Evolutionary conservation across 2,888 invertebrate genomes (phyloP).

Genomic region (Heteropelma amictum): DNA sequence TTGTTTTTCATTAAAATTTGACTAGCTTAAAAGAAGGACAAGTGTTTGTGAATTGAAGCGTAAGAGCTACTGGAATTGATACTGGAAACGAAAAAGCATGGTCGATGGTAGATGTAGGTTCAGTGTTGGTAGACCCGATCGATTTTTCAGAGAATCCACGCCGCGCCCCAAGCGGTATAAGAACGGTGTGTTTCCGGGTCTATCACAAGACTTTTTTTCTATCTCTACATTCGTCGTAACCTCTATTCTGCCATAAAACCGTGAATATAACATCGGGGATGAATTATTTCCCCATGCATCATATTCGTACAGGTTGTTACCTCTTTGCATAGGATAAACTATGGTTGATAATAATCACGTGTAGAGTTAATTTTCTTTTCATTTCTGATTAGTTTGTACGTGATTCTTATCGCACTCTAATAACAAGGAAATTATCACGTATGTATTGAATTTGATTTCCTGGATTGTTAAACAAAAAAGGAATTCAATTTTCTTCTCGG

Average conservation of each 20-base stretch:
- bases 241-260: neutral
- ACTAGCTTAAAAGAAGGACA: no score
- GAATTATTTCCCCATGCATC: conserved; percentile 16
- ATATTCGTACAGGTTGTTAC: neutral
- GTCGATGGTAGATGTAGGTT: conserved; percentile 22
- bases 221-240: conserved; percentile 41
- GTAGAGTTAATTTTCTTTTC: no score
- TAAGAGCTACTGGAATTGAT: conserved; percentile 21
- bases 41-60: neutral
- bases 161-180: conserved; percentile 33
- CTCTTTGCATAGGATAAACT: conserved; percentile 10
- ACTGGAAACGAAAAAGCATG: conserved; percentile 22
- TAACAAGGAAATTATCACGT: no score
- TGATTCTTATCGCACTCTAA: no score
- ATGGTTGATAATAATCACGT: conserved; percentile 19
- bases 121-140: conserved; percentile 38
- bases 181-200: conserved; percentile 48
- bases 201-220: conserved; percentile 36
- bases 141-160: conserved; percentile 48
- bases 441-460: no score
- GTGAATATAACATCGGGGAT: neutral
- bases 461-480: no score
- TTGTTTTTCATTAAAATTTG: neutral
- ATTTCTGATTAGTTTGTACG: no score
- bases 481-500: no score